A percentile compares a stretch with the other conserved stretches of the same genome.
phyloP scores from a whole-genome alignment of 2,888 invertebrate species.

The Anorthoa munda region DNA sequence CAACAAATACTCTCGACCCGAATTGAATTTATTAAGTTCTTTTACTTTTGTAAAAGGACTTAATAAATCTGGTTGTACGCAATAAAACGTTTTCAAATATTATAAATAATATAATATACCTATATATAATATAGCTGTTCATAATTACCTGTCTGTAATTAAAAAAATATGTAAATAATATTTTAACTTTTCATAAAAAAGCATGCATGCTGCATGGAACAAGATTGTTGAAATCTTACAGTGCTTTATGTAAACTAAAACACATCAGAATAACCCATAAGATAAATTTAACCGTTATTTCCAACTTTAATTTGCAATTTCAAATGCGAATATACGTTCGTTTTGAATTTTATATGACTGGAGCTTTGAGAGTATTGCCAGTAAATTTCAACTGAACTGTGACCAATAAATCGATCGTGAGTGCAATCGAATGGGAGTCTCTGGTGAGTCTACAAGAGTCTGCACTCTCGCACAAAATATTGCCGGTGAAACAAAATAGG shows the following conservation, averaged over 20 bases:
- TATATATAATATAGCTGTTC: too few relatives aligned
- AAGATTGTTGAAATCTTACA: constrained; percentile 8
- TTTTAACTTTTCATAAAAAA: constrained; percentile 1
- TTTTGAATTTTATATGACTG: constrained; percentile 56
- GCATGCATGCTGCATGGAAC: neutral
- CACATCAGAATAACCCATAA: constrained; percentile 3
- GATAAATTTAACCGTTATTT: constrained; percentile 31
- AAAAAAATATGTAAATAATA: neutral
- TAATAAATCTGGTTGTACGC: neutral
- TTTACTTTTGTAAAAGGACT: neutral
- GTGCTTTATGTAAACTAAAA: neutral
- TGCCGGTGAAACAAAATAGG: constrained; percentile 38
- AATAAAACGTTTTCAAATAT: neutral
- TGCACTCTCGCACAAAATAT: constrained; percentile 67
- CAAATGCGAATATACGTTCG: constrained; percentile 46
- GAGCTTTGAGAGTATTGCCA: constrained; percentile 45
- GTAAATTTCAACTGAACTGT: constrained; percentile 58
- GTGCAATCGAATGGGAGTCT: constrained; percentile 63
- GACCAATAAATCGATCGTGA: constrained; percentile 58
- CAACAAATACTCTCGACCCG: neutral
- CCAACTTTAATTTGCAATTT: constrained; percentile 26
- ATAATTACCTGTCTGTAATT: too few relatives aligned
- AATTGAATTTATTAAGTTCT: too few relatives aligned
- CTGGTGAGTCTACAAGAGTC: constrained; percentile 67
- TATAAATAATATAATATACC: neutral